Conservation (phyloP, 2,113 vertebrate genomes). For the Gavia stellata region DNA sequence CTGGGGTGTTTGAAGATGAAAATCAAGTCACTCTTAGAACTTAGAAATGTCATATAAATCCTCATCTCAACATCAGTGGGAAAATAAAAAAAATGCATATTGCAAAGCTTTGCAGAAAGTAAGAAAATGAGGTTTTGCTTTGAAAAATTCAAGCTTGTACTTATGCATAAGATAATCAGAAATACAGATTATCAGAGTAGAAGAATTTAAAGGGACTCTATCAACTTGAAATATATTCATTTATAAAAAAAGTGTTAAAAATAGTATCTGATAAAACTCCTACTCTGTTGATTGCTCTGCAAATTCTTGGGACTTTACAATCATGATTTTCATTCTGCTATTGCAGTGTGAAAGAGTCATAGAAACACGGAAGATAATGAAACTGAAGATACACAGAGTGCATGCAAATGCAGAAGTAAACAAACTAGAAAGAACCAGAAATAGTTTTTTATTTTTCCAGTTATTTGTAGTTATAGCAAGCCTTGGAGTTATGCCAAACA, state of each 20-base stretch:
- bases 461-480: not conserved
- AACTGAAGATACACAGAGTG: not conserved
- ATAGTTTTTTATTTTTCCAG: not conserved
- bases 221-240: not conserved
- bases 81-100: not conserved
- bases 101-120: conserved; percentile 4
- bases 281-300: not conserved
- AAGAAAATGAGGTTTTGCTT: not conserved
- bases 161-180: conserved; percentile 8
- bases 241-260: not conserved
- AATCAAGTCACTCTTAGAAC: conserved; percentile 6
- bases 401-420: conserved; percentile 13
- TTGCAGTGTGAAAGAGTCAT: not conserved
- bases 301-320: not conserved
- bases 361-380: not conserved
- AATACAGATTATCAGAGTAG: not conserved
- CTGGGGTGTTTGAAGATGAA: not conserved
- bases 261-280: not conserved
- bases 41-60: conserved; percentile 23
- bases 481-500: not conserved
- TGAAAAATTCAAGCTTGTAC: conserved; percentile 17
- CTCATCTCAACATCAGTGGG: not conserved
- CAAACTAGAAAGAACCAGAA: not conserved
- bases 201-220: not conserved
- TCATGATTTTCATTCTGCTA: not conserved